These are phyloP conservation scores for Menidia beryllina DNA, from an alignment of 2,113 vertebrate species.

Conservation along the genomic window DNA sequence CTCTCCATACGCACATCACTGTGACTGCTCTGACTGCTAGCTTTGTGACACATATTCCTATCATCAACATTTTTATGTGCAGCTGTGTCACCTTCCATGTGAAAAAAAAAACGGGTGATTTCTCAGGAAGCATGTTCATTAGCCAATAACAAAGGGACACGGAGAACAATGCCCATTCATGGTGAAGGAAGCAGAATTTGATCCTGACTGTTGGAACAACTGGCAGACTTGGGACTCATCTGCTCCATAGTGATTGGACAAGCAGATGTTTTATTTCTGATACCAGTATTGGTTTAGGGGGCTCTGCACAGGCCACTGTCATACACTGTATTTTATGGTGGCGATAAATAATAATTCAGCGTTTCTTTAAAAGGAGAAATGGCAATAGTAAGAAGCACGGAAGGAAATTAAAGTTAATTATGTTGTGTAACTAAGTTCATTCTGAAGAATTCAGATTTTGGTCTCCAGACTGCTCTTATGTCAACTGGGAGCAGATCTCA, in stretches of 20 bases:
- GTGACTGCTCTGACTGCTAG: constrained; percentile 8
- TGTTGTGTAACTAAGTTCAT: too few species aligned
- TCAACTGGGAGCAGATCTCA: constrained; percentile 36
- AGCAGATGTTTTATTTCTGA: constrained; percentile 44
- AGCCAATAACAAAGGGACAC: constrained; percentile 19
- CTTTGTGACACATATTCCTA: constrained; percentile 24
- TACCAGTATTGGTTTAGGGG: background rate
- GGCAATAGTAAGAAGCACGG: too few species aligned
- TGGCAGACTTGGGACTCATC: constrained; percentile 67
- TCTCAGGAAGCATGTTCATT: constrained; percentile 19
- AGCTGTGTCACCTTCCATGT: background rate
- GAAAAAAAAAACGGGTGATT: constrained; percentile 10
- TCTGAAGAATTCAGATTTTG: constrained; percentile 14
- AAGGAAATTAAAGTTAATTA: background rate
- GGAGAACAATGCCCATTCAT: constrained; percentile 53
- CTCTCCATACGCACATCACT: background rate
- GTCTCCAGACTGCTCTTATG: constrained; percentile 24
- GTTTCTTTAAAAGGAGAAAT: background rate
- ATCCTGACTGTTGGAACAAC: constrained; percentile 31
- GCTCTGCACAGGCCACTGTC: background rate
- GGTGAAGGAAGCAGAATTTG: constrained; percentile 42
- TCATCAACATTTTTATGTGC: constrained; percentile 3
- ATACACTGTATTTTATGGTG: background rate
- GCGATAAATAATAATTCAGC: background rate
- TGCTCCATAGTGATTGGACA: constrained; percentile 31